Conservation (phyloP, 2,797 vertebrate species). For the Vireo griseus region DNA sequence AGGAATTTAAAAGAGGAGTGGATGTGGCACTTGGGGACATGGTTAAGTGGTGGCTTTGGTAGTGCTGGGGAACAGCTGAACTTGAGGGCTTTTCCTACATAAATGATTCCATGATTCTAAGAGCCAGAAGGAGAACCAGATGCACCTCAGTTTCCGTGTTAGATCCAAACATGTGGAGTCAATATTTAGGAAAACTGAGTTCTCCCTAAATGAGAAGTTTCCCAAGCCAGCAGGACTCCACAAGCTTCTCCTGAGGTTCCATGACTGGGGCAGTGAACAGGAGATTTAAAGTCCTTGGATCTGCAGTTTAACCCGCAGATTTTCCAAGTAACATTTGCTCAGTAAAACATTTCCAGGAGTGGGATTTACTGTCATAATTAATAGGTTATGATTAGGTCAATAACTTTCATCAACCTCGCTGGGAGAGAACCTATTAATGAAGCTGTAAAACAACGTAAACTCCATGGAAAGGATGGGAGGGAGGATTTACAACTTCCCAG, state of each 20-base stretch:
- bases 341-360: constrained; percentile 55
- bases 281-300: constrained; percentile 62
- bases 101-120: neutral
- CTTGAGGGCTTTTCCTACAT: neutral
- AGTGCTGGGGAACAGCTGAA: neutral
- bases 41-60: neutral
- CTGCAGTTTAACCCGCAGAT: constrained; percentile 50
- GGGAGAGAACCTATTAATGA: constrained; percentile 69
- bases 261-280: neutral
- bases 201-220: neutral
- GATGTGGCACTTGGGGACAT: neutral
- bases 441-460: constrained; percentile 73
- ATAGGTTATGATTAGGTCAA: constrained; percentile 78
- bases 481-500: constrained; percentile 75
- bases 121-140: neutral
- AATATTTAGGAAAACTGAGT: neutral
- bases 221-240: neutral
- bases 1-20: neutral
- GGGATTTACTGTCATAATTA: constrained; percentile 75
- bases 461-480: constrained; percentile 47
- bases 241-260: neutral
- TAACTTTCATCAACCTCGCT: constrained; percentile 72
- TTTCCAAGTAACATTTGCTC: constrained; percentile 61
- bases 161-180: fast-evolving
- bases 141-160: neutral